Conservation (phyloP, 2,797 vertebrate species). For the Karalla daura region DNA sequence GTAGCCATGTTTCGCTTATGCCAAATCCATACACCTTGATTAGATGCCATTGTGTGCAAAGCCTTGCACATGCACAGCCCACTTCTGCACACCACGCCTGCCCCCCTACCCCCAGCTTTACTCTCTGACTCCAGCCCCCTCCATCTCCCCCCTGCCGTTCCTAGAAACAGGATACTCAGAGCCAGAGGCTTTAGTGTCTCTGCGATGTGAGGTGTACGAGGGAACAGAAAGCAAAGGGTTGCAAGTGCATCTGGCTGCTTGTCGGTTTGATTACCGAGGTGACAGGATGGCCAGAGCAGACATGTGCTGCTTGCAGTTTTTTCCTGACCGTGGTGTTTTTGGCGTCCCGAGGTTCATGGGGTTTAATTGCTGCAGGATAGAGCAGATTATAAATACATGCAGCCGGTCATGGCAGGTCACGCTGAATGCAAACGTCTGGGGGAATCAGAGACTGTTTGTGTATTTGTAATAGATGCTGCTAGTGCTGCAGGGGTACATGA, state of each 20-base stretch:
- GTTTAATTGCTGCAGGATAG: conserved; percentile 46
- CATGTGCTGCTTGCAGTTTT: conserved; percentile 10
- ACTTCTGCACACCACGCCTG: conserved; percentile 17
- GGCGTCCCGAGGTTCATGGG: conserved; percentile 16
- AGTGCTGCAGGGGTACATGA: conserved; percentile 46
- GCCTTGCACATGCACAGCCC: background rate
- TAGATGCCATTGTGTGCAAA: conserved; percentile 14
- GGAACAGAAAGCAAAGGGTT: conserved; percentile 37
- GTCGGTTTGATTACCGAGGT: conserved; percentile 45
- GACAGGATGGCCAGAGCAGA: conserved; percentile 45
- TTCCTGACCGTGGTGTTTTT: conserved; percentile 19
- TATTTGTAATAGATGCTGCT: conserved; percentile 46
- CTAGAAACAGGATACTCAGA: conserved; percentile 60
- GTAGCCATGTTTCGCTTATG: background rate
- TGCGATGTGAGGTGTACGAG: conserved; percentile 26
- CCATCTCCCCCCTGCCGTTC: conserved; percentile 29
- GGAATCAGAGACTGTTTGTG: conserved; percentile 34
- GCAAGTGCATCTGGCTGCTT: conserved; percentile 40
- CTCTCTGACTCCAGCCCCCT: background rate
- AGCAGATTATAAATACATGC: conserved; percentile 63
- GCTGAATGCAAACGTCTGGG: conserved; percentile 34
- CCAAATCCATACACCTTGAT: conserved; percentile 6
- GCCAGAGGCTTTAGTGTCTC: conserved; percentile 46
- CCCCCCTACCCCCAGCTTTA: background rate
- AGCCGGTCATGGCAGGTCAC: conserved; percentile 43